Percentiles rank a stretch among this genome's conserved stretches.
Evolutionary conservation across 2,797 vertebrate genomes (phyloP).

Genomic region (Acanthurus tractus): DNA sequence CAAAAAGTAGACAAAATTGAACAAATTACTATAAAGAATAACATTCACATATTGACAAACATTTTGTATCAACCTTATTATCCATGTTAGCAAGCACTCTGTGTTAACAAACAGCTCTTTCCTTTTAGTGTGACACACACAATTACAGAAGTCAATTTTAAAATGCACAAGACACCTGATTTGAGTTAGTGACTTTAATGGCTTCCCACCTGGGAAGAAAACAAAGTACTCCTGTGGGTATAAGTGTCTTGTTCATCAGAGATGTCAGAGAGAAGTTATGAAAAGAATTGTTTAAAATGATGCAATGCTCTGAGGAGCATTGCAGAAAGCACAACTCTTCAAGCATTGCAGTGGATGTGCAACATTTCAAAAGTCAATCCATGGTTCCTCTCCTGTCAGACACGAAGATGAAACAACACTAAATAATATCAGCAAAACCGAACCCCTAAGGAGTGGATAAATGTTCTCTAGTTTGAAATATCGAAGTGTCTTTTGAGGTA

Average conservation of each 20-base stretch:
- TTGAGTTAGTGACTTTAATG: constrained; percentile 22
- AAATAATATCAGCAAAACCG: constrained; percentile 15
- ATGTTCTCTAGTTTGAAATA: constrained; percentile 11
- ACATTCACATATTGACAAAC: not conserved
- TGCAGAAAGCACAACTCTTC: constrained; percentile 26
- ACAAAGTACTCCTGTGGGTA: constrained; percentile 28
- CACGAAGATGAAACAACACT: constrained; percentile 33
- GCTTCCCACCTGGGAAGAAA: constrained; percentile 26
- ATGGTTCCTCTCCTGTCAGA: constrained; percentile 30
- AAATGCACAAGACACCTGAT: constrained; percentile 11
- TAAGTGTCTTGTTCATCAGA: constrained; percentile 23
- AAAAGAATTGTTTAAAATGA: constrained; percentile 31
- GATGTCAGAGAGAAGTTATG: constrained; percentile 13
- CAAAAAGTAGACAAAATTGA: not conserved
- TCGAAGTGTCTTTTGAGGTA: not conserved
- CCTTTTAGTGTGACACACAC: not conserved
- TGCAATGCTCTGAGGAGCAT: constrained; percentile 25
- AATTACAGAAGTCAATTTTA: constrained; percentile 4
- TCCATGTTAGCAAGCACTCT: not conserved
- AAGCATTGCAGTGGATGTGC: constrained; percentile 19
- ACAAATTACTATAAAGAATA: not conserved
- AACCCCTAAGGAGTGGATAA: constrained; percentile 11
- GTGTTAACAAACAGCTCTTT: not conserved
- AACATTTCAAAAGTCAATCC: constrained; percentile 9
- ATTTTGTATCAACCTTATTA: not conserved